Evolutionary conservation across 2,113 vertebrate genomes (phyloP).

Genomic region (Psephotus haematonotus): DNA sequence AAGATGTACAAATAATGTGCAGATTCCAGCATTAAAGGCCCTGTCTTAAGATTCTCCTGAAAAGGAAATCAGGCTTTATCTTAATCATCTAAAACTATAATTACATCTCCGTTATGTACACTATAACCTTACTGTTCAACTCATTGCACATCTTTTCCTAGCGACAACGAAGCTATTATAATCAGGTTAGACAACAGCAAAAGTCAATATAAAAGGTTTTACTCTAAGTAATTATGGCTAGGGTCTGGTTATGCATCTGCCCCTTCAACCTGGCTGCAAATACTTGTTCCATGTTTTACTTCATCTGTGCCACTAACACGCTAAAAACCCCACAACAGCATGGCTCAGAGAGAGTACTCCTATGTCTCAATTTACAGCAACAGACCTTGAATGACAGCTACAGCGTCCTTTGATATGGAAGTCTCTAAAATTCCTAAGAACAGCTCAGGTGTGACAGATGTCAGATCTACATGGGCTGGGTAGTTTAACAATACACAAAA

Average conservation of each 20-base stretch:
- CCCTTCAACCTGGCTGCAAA: not conserved
- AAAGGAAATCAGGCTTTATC: not conserved
- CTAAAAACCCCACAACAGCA: not conserved
- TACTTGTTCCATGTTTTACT: not conserved
- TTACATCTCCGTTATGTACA: not conserved
- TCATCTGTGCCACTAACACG: not conserved
- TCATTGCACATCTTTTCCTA: not conserved
- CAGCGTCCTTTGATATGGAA: not conserved
- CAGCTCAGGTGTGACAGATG: not conserved
- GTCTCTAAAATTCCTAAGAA: not conserved
- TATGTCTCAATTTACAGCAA: not conserved
- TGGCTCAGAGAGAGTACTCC: not conserved
- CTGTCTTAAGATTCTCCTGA: not conserved
- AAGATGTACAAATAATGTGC: not conserved
- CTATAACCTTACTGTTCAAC: not conserved
- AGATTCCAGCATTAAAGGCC: not conserved
- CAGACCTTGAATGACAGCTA: not conserved
- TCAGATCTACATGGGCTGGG: not conserved
- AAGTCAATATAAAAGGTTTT: not conserved
- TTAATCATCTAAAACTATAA: not conserved
- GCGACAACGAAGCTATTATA: not conserved
- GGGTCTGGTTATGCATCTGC: not conserved
- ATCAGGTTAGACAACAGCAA: not conserved
- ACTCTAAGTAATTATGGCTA: not conserved
- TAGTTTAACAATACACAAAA: not conserved